Evolutionary conservation across 2,888 invertebrate genomes (phyloP).

Genomic region (Nipponacmea schrenckii): DNA sequence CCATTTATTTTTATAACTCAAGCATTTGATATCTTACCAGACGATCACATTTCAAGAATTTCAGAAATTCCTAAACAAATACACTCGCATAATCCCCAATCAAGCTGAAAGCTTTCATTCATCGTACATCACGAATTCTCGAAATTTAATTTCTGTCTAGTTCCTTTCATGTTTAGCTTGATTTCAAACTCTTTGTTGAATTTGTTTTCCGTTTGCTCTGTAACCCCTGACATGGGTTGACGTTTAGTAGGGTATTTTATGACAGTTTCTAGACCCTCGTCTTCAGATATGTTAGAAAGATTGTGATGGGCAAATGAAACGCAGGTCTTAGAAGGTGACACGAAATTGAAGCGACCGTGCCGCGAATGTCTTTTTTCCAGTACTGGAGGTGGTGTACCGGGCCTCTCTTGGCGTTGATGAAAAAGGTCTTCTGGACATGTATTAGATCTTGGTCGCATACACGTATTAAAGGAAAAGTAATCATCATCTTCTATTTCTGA

Average conservation of each 20-base stretch:
- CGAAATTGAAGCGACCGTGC: not conserved
- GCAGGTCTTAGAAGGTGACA: not conserved
- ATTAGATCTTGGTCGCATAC: not conserved
- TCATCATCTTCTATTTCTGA: not conserved
- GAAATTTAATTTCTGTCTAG: too few relatives aligned
- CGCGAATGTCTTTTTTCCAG: not conserved
- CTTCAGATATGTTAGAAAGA: not conserved
- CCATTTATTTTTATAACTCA: too few relatives aligned
- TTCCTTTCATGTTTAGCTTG: not conserved
- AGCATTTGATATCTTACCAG: too few relatives aligned
- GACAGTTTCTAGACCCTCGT: not conserved
- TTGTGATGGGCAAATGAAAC: not conserved
- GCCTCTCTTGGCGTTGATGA: not conserved
- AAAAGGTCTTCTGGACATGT: not conserved
- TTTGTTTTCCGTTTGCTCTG: not conserved
- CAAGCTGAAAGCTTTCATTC: too few relatives aligned
- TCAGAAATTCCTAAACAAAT: too few relatives aligned
- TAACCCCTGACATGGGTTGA: not conserved
- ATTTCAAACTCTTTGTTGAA: not conserved
- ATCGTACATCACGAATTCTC: too few relatives aligned
- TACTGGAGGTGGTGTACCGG: not conserved
- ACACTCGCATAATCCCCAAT: too few relatives aligned
- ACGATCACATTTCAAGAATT: too few relatives aligned
- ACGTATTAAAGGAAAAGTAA: not conserved
- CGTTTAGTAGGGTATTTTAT: not conserved